phyloP scores from a whole-genome alignment of 1,140 invertebrate genomes.

The Sarcophaga peregrina region DNA sequence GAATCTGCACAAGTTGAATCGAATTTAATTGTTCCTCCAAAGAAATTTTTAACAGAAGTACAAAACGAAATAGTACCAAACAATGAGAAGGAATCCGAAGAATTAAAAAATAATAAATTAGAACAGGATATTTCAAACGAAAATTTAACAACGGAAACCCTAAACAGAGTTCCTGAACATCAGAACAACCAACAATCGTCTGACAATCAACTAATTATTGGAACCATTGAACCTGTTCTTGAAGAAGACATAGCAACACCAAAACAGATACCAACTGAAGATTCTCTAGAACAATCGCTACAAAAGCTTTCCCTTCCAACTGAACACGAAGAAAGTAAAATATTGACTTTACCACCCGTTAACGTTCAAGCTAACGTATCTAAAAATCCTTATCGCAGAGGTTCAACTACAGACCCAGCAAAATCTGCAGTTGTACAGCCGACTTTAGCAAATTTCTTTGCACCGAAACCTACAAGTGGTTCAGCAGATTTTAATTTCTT shows the following conservation, averaged over 20 bases:
- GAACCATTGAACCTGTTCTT: conserved; percentile 28
- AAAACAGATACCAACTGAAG: not conserved
- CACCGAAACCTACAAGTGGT: not conserved
- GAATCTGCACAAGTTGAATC: not conserved
- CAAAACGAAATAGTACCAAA: not conserved
- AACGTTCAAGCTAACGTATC: not conserved
- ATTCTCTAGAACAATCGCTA: conserved; percentile 25
- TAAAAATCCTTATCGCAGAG: conserved; percentile 37
- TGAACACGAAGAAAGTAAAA: not conserved
- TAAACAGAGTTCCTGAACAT: not conserved
- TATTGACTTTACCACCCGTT: conserved; percentile 6
- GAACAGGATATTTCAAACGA: not conserved
- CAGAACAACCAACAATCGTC: not conserved
- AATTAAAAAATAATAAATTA: not conserved
- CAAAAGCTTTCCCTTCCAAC: not conserved
- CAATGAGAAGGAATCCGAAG: not conserved
- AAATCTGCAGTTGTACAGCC: conserved; percentile 23
- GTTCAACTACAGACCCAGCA: not conserved
- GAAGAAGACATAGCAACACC: not conserved
- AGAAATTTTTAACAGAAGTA: too few species aligned
- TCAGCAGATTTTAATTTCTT: conserved; percentile 43
- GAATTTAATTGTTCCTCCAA: not conserved
- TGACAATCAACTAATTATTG: not conserved
- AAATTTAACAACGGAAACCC: not conserved
- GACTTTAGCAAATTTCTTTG: conserved; percentile 45